phyloP scores from a whole-genome alignment of 2,797 vertebrate species.

The Amblyopsis hoosieri region DNA sequence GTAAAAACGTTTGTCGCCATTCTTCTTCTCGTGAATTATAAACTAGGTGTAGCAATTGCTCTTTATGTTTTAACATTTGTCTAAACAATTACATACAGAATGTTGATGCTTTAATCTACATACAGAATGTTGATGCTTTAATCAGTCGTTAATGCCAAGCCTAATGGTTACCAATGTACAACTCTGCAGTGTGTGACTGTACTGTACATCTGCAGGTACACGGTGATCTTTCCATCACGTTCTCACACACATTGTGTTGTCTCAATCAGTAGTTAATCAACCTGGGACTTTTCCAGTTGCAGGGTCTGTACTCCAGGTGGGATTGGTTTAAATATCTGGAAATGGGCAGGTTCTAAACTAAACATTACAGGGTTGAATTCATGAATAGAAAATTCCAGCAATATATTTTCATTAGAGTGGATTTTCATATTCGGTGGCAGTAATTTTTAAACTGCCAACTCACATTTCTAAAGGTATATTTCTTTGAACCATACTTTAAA shows the following conservation, averaged over 20 bases:
- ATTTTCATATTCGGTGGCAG: slow-evolving; percentile 52
- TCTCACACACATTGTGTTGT: slow-evolving; percentile 41
- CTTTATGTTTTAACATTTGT: too few species aligned
- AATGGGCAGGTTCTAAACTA: slow-evolving; percentile 63
- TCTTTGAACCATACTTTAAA: background rate
- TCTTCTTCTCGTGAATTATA: too few species aligned
- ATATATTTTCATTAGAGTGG: slow-evolving; percentile 56
- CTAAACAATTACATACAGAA: too few species aligned
- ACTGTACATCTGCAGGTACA: background rate
- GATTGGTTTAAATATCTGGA: slow-evolving; percentile 69
- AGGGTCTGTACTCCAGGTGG: slow-evolving; percentile 52
- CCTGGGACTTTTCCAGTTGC: slow-evolving; percentile 63
- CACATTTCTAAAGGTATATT: slow-evolving; percentile 17
- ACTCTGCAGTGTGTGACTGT: slow-evolving; percentile 2
- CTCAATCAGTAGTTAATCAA: slow-evolving; percentile 65
- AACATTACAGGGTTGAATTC: slow-evolving; percentile 64
- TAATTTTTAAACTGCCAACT: slow-evolving; percentile 12
- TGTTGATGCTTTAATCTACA: too few species aligned
- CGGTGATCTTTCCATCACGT: background rate
- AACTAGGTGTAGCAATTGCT: too few species aligned
- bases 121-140: too few species aligned
- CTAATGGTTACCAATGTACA: too few species aligned
- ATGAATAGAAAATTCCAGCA: slow-evolving; percentile 57
- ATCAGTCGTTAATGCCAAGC: too few species aligned
- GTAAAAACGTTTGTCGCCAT: too few species aligned